Base-by-base conservation (phyloP, 2,113 vertebrate species). In the Brachyistius frenatus region DNA sequence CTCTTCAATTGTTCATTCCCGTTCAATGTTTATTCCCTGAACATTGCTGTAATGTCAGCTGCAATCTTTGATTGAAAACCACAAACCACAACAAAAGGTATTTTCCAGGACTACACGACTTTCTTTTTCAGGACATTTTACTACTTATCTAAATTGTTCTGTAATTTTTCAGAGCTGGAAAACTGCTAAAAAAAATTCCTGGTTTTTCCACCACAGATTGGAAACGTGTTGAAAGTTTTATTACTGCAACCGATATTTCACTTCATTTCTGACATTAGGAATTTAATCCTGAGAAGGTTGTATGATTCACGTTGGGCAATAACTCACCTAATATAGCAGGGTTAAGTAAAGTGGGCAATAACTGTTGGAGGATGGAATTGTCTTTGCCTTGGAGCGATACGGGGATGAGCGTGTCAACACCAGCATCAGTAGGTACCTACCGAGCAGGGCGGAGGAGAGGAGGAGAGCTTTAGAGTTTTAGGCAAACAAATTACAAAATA, bases 291-390 rank as follows among this genome's bases (percentile, higher is more conserved):
- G 4, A 64, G 1, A 50, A 35, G 56, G 4, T 56, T 1, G 0
- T 6, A 37, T 23, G 23, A 23, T 23, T 23, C 1, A 61, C 9
- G 1, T 11, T 66, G 2, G 10, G 7, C 7, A 3, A 3, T 11
- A 44, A 81, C 91, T 93, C 62, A 96, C 96, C 95, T 92, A 97
- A 92, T 60, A 96, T 85, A 37, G 93, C 88, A 81, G 95, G 88
- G 65, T 95, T 94, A 73, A 96, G 94, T 92, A 96, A 88, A 73
- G 95, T 94, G 79, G 92, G 95, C 79, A 96, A 92, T 77, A 96
- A 90, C 37, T 93, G 93, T 16, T 94, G 92, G 52, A 93, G 89
- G 70, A 95, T 75, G 69, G 94, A 73, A 70, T 92, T 93, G 80
- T 94, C 93, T 82, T 94, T 94, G 87, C 92, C 92, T 90, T 93